Evolutionary conservation across 2,888 invertebrate species (phyloP).

Genomic region (Orthosia gracilis): DNA sequence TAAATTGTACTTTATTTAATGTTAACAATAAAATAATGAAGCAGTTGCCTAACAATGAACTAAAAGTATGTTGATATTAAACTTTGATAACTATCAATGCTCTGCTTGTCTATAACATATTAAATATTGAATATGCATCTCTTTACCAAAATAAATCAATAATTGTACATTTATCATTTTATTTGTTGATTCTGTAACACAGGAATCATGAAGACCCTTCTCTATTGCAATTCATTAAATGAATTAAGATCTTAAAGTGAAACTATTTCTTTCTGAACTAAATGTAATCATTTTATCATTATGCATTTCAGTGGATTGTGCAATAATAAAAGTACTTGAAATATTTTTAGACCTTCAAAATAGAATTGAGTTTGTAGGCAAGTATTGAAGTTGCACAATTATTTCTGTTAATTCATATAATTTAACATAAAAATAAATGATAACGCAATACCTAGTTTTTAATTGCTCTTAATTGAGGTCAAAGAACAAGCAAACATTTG

Average conservation of each 20-base stretch:
- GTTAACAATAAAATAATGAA: slow-evolving; percentile 29
- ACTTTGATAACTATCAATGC: slow-evolving; percentile 29
- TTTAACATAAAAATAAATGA: slow-evolving; percentile 34
- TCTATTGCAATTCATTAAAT: not conserved
- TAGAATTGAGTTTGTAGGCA: slow-evolving; percentile 10
- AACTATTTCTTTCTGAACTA: slow-evolving; percentile 8
- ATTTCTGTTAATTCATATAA: slow-evolving; percentile 7
- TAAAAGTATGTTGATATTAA: slow-evolving; percentile 24
- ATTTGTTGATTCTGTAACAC: slow-evolving; percentile 1
- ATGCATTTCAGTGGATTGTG: slow-evolving; percentile 19
- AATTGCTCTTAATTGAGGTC: slow-evolving; percentile 43
- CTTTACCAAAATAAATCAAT: slow-evolving; percentile 10
- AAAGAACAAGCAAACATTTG: slow-evolving; percentile 43
- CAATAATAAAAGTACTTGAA: slow-evolving; percentile 5
- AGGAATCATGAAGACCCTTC: not conserved
- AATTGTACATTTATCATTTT: not conserved
- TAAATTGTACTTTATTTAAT: slow-evolving; percentile 53
- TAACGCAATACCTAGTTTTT: slow-evolving; percentile 30
- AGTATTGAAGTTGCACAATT: slow-evolving; percentile 5
- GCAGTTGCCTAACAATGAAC: slow-evolving; percentile 15
- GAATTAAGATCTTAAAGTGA: not conserved
- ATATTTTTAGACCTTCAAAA: slow-evolving; percentile 12
- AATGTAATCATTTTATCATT: not conserved
- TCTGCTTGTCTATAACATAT: slow-evolving; percentile 9
- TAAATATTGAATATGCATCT: slow-evolving; percentile 6